Evolutionary conservation across 2,113 vertebrate genomes (phyloP), one percentile per base, ranked within the genome.

Genomic region (Holacanthus passer): DNA sequence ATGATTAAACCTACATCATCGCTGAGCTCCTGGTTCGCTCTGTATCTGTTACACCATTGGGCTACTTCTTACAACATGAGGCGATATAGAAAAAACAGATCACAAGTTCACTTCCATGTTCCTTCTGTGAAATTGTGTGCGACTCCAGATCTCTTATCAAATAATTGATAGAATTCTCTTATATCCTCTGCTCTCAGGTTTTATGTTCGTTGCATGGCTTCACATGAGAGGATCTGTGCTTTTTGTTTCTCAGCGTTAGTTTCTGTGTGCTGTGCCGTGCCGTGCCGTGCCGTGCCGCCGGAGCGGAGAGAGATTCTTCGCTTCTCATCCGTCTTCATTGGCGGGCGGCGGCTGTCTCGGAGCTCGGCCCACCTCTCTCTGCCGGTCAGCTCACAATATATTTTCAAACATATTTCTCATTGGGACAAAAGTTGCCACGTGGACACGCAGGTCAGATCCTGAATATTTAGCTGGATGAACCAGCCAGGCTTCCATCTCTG

Each of bases 61-160:
- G 70, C 50, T 66, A 64, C 81, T 83, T 79, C 75, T 63, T 59
- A 69, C 39, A 77, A 66, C 63, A 85, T 70, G 70, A 79, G 65
- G 76, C 64, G 55, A 86, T 85, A 69, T 52, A 83, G 41, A 55
- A 73, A 81, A 91, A 86, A 85, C 85, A 89, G 83, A 87, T 90
- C 79, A 81, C n/a, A 87, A 87, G 79, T 84, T 88, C 76, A 68
- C 68, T 77, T 76, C 73, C 53, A 64, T 37, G 73, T 69, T 81
- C 62, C 31, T 52, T 76, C 77, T 67, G 78, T 82, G 82, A 90
- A 92, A 88, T 81, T 75, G 83, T 70, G 50, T 59, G 64, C 31
- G 7, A 80, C 67, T 82, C 67, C 48, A 79, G 85, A 84, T 85
- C 74, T 20, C 77, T 93, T 89, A 90, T 90, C 86, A 90, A 91